These are phyloP conservation scores for Apotomis betuletana DNA, from an alignment of 2,888 invertebrate species.

Conservation along the genomic window DNA sequence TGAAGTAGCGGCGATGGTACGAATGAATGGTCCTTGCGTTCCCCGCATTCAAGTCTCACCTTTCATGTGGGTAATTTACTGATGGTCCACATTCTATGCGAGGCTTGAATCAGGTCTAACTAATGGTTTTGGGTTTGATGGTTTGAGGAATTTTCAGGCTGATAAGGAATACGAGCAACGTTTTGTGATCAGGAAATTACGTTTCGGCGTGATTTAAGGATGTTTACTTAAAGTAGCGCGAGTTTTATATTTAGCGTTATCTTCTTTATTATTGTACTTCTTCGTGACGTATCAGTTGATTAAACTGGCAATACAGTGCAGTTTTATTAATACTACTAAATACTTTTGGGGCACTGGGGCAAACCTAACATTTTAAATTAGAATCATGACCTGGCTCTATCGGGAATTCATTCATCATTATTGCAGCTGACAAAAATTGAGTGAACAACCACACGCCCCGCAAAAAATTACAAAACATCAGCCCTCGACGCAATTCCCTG, in stretches of 20 bases:
- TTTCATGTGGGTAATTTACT: slow-evolving; percentile 81
- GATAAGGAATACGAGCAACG: slow-evolving; percentile 33
- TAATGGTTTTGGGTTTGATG: slow-evolving; percentile 43
- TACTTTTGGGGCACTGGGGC: background rate
- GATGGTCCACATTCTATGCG: slow-evolving; percentile 68
- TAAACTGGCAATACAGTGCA: no score
- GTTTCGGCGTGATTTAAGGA: background rate
- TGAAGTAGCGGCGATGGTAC: slow-evolving; percentile 70
- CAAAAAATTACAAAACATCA: slow-evolving; percentile 23
- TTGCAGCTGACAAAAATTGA: background rate
- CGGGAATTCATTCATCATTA: background rate
- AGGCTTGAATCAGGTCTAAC: slow-evolving; percentile 61
- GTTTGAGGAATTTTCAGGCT: slow-evolving; percentile 35
- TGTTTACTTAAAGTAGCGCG: background rate
- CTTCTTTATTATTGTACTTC: no score
- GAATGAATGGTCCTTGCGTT: slow-evolving; percentile 76
- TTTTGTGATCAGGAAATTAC: slow-evolving; percentile 25
- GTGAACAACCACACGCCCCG: background rate
- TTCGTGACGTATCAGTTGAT: no score
- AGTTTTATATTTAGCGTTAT: background rate
- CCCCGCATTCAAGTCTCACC: slow-evolving; percentile 74
- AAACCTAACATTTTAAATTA: background rate
- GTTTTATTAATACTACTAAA: no score
- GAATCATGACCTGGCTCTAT: background rate
- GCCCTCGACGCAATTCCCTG: slow-evolving; percentile 45